Conservation (phyloP, 1,140 invertebrate genomes). For the Augochlora pura region DNA sequence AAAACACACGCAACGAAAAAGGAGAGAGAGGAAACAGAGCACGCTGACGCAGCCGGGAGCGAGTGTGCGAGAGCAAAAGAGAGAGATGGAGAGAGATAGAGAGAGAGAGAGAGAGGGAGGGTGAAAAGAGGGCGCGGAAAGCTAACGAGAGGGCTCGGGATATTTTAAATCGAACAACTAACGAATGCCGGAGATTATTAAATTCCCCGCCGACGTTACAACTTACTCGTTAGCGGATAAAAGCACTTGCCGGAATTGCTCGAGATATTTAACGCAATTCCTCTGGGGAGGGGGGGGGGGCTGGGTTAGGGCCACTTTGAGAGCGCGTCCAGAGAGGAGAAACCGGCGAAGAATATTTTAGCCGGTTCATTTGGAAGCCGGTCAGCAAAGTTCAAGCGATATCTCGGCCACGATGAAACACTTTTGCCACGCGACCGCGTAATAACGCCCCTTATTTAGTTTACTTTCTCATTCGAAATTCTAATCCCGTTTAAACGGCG, state of each 20-base stretch:
- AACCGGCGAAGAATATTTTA: slow-evolving; percentile 52
- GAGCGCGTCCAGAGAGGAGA: background rate
- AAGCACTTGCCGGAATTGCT: slow-evolving; percentile 27
- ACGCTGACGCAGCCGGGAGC: no score
- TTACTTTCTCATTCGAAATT: slow-evolving; percentile 52
- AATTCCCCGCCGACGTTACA: slow-evolving; percentile 10
- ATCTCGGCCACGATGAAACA: slow-evolving; percentile 39
- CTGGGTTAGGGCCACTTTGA: slow-evolving; percentile 30
- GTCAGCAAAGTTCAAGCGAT: slow-evolving; percentile 27
- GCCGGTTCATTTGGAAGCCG: slow-evolving; percentile 25
- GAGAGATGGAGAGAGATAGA: no score
- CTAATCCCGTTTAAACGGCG: slow-evolving; percentile 57
- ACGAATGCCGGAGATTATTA: slow-evolving; percentile 4
- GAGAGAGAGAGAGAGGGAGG: no score
- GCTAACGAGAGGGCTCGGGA: background rate
- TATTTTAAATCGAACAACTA: slow-evolving; percentile 23
- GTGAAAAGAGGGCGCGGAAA: background rate
- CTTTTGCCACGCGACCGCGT: slow-evolving; percentile 25
- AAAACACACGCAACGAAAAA: no score
- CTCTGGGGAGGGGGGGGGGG: background rate
- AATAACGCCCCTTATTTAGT: slow-evolving; percentile 54
- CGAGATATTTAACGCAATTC: slow-evolving; percentile 29
- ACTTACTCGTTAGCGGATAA: slow-evolving; percentile 36
- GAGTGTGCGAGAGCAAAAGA: no score
- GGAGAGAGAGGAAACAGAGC: no score